Evolutionary conservation across 2,888 invertebrate genomes (phyloP), one percentile per base, ranked within the genome.

Genomic region (Apeira syringaria): DNA sequence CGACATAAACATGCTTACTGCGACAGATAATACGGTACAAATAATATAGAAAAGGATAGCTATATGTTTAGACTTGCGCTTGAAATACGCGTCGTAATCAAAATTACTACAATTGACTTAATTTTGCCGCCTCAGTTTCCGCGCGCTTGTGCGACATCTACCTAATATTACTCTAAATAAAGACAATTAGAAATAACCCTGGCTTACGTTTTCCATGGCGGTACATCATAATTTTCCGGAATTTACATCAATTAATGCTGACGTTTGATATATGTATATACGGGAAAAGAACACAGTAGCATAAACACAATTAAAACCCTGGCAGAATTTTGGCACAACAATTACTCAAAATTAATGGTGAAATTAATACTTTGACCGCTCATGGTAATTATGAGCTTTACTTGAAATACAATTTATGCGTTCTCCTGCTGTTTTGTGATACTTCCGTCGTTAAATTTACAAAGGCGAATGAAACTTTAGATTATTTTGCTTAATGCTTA

Each of bases 341-440:
- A 86, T 89, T 87, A 88, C 68, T 87, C 83, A 80, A 74, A 82
- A 82, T 86, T 88, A 85, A 85, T 85, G 86, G 80, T 72, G 86
- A 87, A 88, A 87, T 85, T 84, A 87, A 89, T 89, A 88, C 84
- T 86, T 87, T 84, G 77, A 80, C 80, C 79, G 84, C 70, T 79
- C 74, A 71, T 79, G 82, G 82, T 84, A 82, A 88, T 88, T 84
- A 84, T 71, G 75, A 74, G 77, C 72, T 80, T 80, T 77, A 78
- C 77, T 78, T 77, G 71, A 71, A 64, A 64, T 56, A 57, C 63
- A 66, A 65, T 72, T 72, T 67, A 67, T 66, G 64, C 57, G 40
- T 47, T 38, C 37, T 64, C 52, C 50, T 59, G 60, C 61, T 64
- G 64, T 71, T 74, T 69, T 68, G 71, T 73, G 31, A 39, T 31